phyloP scores from a whole-genome alignment of 2,888 invertebrate species.

The Camptogramma bilineatum region DNA sequence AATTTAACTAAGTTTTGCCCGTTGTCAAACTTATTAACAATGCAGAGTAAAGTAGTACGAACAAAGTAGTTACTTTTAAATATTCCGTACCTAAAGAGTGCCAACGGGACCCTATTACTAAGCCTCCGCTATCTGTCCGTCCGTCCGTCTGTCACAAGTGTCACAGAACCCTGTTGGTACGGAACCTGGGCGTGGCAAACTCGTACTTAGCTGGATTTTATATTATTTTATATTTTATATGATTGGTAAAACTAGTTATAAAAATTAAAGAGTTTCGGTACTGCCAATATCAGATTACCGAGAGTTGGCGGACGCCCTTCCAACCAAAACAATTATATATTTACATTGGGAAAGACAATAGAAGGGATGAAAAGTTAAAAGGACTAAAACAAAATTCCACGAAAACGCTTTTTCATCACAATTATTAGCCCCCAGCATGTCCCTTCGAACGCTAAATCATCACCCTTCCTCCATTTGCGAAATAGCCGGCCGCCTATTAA shows the following conservation, averaged over 20 bases:
- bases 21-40: too few species aligned
- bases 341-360: not conserved
- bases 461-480: constrained; percentile 65
- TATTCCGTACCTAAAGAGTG: too few species aligned
- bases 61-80: too few species aligned
- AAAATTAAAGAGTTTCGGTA: not conserved
- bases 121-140: too few species aligned
- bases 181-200: too few species aligned
- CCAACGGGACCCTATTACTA: too few species aligned
- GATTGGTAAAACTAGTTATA: too few species aligned
- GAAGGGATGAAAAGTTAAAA: constrained; percentile 14
- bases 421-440: constrained; percentile 45
- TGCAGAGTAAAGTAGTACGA: too few species aligned
- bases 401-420: constrained; percentile 38
- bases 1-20: not conserved
- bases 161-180: too few species aligned
- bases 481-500: constrained; percentile 79
- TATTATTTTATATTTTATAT: too few species aligned
- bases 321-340: not conserved
- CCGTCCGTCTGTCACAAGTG: too few species aligned
- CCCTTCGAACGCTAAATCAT: constrained; percentile 57
- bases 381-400: constrained; percentile 20
- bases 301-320: not conserved
- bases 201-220: too few species aligned
- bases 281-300: not conserved